Evolutionary conservation across 2,113 vertebrate genomes (phyloP).

Genomic region (Ageneiosus marmoratus): DNA sequence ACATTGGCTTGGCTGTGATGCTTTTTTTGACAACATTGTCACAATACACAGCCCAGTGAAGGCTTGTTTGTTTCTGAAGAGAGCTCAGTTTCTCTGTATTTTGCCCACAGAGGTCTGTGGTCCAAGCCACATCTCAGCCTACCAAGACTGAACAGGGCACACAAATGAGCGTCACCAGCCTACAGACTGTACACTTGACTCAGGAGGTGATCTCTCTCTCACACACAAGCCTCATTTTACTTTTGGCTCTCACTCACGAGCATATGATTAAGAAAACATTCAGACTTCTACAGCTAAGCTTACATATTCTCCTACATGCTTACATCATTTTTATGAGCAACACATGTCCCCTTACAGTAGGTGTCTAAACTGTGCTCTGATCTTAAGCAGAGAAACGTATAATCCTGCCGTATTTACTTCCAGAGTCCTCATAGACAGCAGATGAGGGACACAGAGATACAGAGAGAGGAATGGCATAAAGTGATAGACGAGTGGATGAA

Average conservation of each 20-base stretch:
- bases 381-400: constrained; percentile 4
- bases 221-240: constrained; percentile 23
- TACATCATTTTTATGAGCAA: not conserved
- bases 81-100: constrained; percentile 28
- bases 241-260: constrained; percentile 17
- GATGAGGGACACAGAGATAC: constrained; percentile 48
- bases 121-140: constrained; percentile 83
- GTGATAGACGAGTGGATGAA: constrained; percentile 50
- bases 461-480: constrained; percentile 52
- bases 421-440: constrained; percentile 48
- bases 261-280: not conserved
- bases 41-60: not conserved
- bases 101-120: constrained; percentile 81
- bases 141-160: constrained; percentile 82
- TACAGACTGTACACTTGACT: constrained; percentile 85
- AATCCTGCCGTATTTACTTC: constrained; percentile 48
- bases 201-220: constrained; percentile 76
- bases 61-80: not conserved
- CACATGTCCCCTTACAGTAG: not conserved
- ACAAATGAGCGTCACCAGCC: constrained; percentile 82
- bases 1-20: not conserved
- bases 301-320: not conserved
- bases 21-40: not conserved
- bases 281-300: not conserved
- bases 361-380: not conserved